Evolutionary conservation across 2,888 invertebrate genomes (phyloP).

Genomic region (Xylota segnis): DNA sequence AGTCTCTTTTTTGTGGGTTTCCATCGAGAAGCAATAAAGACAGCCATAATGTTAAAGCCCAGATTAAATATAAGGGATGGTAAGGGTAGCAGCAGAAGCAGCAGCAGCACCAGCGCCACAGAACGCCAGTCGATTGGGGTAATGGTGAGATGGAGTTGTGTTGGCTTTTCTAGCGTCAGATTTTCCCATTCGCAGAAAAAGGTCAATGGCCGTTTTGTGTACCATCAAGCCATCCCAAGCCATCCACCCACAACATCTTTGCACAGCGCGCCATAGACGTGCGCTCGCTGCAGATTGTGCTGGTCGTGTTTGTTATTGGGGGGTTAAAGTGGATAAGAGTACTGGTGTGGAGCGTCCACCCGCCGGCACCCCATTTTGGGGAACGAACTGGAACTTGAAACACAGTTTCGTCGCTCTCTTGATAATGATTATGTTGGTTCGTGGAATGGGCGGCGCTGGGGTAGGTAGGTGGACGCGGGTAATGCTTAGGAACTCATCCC

Average conservation of each 20-base stretch:
- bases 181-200: slow-evolving; percentile 66
- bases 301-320: slow-evolving; percentile 77
- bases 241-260: slow-evolving; percentile 43
- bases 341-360: slow-evolving; percentile 35
- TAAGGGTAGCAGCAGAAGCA: slow-evolving; percentile 30
- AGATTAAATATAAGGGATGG: slow-evolving; percentile 70
- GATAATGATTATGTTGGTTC: slow-evolving; percentile 43
- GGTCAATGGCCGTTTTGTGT: slow-evolving; percentile 74
- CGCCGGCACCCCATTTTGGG: slow-evolving; percentile 55
- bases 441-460: not conserved
- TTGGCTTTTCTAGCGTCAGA: slow-evolving; percentile 63
- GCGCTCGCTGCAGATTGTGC: slow-evolving; percentile 72
- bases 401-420: slow-evolving; percentile 50
- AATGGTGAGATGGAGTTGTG: slow-evolving; percentile 4
- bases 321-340: slow-evolving; percentile 37
- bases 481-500: slow-evolving; percentile 58
- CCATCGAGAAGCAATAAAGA: slow-evolving; percentile 74
- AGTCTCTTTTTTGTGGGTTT: slow-evolving; percentile 61
- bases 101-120: slow-evolving; percentile 48
- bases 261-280: slow-evolving; percentile 37
- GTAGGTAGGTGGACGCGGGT: slow-evolving; percentile 46
- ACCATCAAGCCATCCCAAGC: slow-evolving; percentile 53
- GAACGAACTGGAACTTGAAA: slow-evolving; percentile 67
- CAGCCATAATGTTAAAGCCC: slow-evolving; percentile 71
- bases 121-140: slow-evolving; percentile 10